These are phyloP conservation scores for Girardinus metallicus DNA, from an alignment of 2,797 vertebrate species.

Conservation along the genomic window DNA sequence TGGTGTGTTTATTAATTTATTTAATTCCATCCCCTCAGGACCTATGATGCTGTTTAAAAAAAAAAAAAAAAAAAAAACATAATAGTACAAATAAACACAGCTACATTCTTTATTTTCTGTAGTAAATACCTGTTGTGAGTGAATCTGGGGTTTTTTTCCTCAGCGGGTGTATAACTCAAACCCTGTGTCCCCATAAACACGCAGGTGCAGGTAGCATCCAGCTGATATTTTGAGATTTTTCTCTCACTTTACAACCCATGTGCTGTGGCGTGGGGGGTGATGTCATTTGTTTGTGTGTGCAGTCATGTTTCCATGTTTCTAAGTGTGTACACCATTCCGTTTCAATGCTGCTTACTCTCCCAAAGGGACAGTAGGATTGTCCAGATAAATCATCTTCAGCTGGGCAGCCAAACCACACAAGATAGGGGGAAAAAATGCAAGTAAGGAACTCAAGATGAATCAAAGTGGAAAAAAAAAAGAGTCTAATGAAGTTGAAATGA, in stretches of 20 bases:
- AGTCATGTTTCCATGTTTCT: conserved; percentile 50
- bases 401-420: conserved; percentile 53
- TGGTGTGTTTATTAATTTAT: neutral
- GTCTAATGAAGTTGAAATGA: conserved; percentile 6
- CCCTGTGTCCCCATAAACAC: conserved; percentile 4
- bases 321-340: conserved; percentile 44
- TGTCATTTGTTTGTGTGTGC: conserved; percentile 34
- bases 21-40: neutral
- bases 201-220: conserved; percentile 48
- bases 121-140: neutral
- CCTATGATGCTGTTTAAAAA: neutral
- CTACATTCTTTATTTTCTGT: neutral
- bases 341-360: conserved; percentile 57
- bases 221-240: conserved; percentile 33
- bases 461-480: conserved; percentile 10
- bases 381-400: conserved; percentile 73
- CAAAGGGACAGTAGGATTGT: conserved; percentile 68
- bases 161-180: neutral
- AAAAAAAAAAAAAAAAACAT: neutral
- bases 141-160: neutral
- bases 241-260: neutral
- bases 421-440: conserved; percentile 17
- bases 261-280: neutral
- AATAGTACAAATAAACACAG: neutral
- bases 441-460: conserved; percentile 33